Percentiles rank a stretch among this genome's conserved stretches.
These are phyloP conservation scores for Phyllostomus discolor DNA, from an alignment of 2,113 vertebrate genomes.

Conservation along the genomic window DNA sequence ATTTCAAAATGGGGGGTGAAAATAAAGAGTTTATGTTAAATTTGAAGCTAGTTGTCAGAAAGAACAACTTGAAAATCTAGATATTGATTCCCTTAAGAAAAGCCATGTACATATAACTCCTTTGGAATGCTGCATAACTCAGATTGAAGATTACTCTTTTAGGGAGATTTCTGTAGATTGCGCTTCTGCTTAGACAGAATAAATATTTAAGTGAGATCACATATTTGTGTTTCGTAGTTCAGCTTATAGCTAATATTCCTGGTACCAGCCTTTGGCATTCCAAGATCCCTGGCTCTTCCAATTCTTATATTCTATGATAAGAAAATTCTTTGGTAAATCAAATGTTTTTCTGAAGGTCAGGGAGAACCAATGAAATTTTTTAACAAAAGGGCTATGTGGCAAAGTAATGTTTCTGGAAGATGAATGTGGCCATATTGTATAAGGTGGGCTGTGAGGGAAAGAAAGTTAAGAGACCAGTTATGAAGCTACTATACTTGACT, in stretches of 20 bases:
- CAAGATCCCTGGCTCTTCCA: background rate
- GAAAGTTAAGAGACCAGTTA: background rate
- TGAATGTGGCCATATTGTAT: background rate
- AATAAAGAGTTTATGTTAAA: background rate
- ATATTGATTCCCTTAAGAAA: background rate
- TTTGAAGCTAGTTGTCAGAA: background rate
- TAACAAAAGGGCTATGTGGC: background rate
- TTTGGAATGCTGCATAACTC: background rate
- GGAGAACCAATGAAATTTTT: background rate
- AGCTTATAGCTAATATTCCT: background rate
- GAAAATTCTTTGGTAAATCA: background rate
- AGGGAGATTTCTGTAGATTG: background rate
- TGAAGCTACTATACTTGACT: background rate
- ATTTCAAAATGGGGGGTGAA: background rate
- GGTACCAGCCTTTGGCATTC: background rate
- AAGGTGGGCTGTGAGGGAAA: background rate
- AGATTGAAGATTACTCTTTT: background rate
- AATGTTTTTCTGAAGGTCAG: background rate
- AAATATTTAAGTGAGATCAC: background rate
- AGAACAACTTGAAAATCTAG: background rate
- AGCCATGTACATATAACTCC: background rate
- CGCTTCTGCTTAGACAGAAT: background rate
- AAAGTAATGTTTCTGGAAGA: background rate
- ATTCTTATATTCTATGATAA: background rate
- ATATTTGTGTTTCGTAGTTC: background rate